Percentiles rank a stretch among this genome's conserved stretches.
Conservation (phyloP, 2,888 invertebrate species). For the Ditula angustiorana region DNA sequence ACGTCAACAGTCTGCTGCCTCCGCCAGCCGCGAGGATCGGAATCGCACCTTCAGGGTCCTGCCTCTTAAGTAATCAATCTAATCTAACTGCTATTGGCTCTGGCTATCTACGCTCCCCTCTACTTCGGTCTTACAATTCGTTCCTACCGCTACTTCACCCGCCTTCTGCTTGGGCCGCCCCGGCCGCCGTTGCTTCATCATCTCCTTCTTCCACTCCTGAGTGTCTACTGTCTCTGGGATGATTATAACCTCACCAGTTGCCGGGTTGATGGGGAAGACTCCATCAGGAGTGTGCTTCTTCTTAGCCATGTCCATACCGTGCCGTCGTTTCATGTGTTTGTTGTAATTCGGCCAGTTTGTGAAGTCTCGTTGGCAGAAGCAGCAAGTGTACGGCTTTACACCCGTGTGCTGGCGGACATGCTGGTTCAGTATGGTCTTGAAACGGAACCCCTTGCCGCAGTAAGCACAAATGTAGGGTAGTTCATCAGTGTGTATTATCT, state of each 20-base stretch:
- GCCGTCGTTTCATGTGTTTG: conserved; percentile 90
- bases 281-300: conserved; percentile 59
- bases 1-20: no score
- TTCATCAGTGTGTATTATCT: conserved; percentile 89
- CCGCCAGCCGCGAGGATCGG: no score
- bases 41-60: no score
- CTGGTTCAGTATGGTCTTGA: conserved; percentile 88
- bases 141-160: background rate
- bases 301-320: conserved; percentile 78
- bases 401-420: conserved; percentile 89
- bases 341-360: conserved; percentile 92
- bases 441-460: conserved; percentile 89
- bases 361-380: conserved; percentile 87
- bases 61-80: no score
- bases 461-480: conserved; percentile 89
- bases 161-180: conserved; percentile 45
- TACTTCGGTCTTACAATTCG: conserved; percentile 27
- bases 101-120: background rate
- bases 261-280: conserved; percentile 62
- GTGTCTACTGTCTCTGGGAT: conserved; percentile 55
- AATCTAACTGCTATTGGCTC: conserved; percentile 21
- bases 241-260: conserved; percentile 54
- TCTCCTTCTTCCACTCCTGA: conserved; percentile 63
- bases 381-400: conserved; percentile 89
- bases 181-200: conserved; percentile 50